These are phyloP conservation scores for Apodemia duryi DNA, from an alignment of 2,888 invertebrate genomes.

Conservation along the genomic window DNA sequence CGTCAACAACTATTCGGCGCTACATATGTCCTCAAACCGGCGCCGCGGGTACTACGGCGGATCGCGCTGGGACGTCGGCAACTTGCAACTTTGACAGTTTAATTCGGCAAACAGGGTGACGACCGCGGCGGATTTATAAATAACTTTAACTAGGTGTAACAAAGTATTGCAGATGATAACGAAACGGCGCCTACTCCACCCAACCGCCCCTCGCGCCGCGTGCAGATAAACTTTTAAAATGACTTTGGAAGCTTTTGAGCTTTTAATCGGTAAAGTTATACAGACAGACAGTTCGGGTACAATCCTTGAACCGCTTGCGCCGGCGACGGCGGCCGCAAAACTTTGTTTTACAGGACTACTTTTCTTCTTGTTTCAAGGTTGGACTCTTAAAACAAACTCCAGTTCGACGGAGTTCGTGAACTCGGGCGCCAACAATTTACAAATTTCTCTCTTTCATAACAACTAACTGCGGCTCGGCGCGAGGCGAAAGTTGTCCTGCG, in stretches of 20 bases:
- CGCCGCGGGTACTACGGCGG: conserved; percentile 31
- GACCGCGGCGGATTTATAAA: conserved; percentile 70
- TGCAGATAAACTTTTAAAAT: conserved; percentile 81
- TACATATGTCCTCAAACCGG: conserved; percentile 55
- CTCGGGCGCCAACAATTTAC: conserved; percentile 81
- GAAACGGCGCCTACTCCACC: conserved; percentile 59
- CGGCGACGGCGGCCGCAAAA: conserved; percentile 80
- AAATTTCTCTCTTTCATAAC: conserved; percentile 81
- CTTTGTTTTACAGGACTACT: conserved; percentile 81
- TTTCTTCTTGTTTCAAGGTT: conserved; percentile 81
- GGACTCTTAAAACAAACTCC: conserved; percentile 81
- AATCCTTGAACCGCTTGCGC: conserved; percentile 81
- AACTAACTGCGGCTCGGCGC: conserved; percentile 80
- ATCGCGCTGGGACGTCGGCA: conserved; percentile 34
- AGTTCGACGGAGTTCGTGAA: conserved; percentile 80
- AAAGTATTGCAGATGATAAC: conserved; percentile 73
- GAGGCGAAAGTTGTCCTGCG: conserved; percentile 80
- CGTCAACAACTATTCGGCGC: conserved; percentile 62
- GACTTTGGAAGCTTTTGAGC: conserved; percentile 81
- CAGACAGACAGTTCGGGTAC: conserved; percentile 80
- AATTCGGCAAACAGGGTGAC: conserved; percentile 53
- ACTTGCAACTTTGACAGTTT: conserved; percentile 65
- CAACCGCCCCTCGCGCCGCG: conserved; percentile 52
- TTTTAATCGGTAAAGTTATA: conserved; percentile 81
- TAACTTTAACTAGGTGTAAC: conserved; percentile 75